Percentiles rank a stretch among this genome's conserved stretches.
Evolutionary conservation across 2,113 vertebrate genomes (phyloP).

Genomic region (Psammodynastes pulverulentus): DNA sequence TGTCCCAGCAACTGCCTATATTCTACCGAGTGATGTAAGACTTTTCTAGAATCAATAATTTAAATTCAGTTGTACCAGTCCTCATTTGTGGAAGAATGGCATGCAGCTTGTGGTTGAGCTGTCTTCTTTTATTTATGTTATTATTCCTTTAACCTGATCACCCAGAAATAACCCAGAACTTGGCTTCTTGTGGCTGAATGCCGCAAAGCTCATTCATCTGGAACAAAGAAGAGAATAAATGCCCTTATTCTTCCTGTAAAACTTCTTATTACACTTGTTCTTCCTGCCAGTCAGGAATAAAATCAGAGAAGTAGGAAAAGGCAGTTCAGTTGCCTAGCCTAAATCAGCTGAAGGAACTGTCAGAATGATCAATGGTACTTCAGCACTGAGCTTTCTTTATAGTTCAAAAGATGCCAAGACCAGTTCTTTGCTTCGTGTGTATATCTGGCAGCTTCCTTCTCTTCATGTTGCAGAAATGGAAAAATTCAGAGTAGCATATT

Average conservation of each 20-base stretch:
- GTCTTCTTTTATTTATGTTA: neutral
- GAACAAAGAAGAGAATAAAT: constrained; percentile 1
- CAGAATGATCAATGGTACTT: constrained; percentile 5
- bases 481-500: neutral
- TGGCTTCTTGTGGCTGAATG: neutral
- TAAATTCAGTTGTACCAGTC: constrained; percentile 2
- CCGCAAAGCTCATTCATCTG: neutral
- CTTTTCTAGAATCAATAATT: constrained; percentile 19
- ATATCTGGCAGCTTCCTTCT: neutral
- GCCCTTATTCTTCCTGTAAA: neutral
- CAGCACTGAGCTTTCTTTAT: neutral
- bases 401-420: neutral
- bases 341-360: constrained; percentile 10
- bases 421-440: neutral
- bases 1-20: neutral
- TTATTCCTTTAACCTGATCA: neutral
- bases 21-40: neutral
- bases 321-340: constrained; percentile 17
- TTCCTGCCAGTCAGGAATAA: constrained; percentile 21
- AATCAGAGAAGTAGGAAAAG: constrained; percentile 15
- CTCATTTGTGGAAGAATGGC: neutral
- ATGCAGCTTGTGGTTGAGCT: neutral
- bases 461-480: neutral
- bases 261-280: constrained; percentile 5
- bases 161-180: neutral